Base-by-base conservation (phyloP, 2,888 invertebrate species). In the Punctoribates punctum region DNA sequence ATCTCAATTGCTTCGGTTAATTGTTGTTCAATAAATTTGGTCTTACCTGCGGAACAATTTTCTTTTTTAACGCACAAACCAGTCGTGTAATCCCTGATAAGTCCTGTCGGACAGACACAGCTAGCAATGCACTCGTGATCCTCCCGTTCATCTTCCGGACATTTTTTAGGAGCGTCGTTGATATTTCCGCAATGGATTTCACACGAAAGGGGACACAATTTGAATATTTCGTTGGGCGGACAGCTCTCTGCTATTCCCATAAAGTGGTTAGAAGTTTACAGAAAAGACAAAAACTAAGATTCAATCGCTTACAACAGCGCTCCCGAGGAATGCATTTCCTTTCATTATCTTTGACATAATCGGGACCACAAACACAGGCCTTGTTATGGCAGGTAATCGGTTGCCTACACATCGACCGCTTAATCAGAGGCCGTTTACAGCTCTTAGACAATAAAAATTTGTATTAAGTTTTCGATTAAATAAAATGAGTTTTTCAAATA, bases 241-340 rank as follows among this genome's bases (percentile, higher is more conserved):
- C 72, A 72, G 25, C 25, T 72, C 72, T 72, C 72, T 72, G 72
- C 72, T 72, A 67, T 67, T 72, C 72, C n/a, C 9, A 48, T 38
- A 42, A 9, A 38, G 67, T 42, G 67, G 11, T 67, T 38, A 72
- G 72, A 48, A 25, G 5, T 25, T 20, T 13, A 15, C 27, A 20
- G 2, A n/a, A 65, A 65, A 15, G 4, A 34, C 46, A 48, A n/a
- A 25, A 9, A 1, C 23, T 11, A 48, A 13, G 9, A 2, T 11
- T 25, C 1, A 23, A 48, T 48, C 72, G 23, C 72, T 72, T 72
- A 72, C 72, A 72, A 72, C 72, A 72, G 25, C 72, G 72, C 17
- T 72, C 72, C 25, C 42, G 23, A 6, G 42, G 46, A 46, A 72
- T 48, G 20, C 72, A 72, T 42, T 72, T 72, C 2, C 15, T 13